Conservation (phyloP, 1,140 invertebrate species). For the Leguminivora glycinivorella region DNA sequence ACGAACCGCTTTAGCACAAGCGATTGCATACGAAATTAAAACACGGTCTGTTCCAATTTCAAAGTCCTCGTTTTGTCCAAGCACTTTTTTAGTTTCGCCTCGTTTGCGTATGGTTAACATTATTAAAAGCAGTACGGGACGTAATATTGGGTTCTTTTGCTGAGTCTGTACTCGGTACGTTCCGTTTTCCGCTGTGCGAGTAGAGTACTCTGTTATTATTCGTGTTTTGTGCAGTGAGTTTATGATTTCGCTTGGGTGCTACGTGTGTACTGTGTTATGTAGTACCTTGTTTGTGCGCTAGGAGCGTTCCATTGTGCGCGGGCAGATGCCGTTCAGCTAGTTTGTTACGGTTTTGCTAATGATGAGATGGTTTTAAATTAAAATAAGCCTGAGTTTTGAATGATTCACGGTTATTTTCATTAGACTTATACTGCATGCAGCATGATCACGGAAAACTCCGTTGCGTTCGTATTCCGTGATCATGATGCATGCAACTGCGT, state of each 20-base stretch:
- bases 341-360: constrained; percentile 26
- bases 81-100: constrained; percentile 31
- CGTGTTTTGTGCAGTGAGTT: constrained; percentile 28
- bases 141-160: constrained; percentile 29
- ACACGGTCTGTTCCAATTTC: constrained; percentile 32
- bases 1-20: not conserved
- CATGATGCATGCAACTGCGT: no score
- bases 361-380: constrained; percentile 3
- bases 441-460: no score
- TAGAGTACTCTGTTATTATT: constrained; percentile 30
- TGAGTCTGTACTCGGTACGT: constrained; percentile 27
- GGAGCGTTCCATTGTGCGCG: constrained; percentile 20
- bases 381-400: not conserved
- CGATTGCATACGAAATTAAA: constrained; percentile 29
- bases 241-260: constrained; percentile 24
- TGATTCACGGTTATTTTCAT: no score
- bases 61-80: constrained; percentile 33
- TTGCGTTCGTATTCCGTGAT: no score
- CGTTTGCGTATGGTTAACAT: constrained; percentile 37
- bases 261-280: no score
- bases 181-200: constrained; percentile 30
- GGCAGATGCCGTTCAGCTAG: not conserved
- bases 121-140: constrained; percentile 38
- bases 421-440: no score
- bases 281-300: constrained; percentile 16